Percentiles rank a stretch among this genome's conserved stretches.
Conservation (phyloP, 2,113 vertebrate genomes). For the Psammodynastes pulverulentus region DNA sequence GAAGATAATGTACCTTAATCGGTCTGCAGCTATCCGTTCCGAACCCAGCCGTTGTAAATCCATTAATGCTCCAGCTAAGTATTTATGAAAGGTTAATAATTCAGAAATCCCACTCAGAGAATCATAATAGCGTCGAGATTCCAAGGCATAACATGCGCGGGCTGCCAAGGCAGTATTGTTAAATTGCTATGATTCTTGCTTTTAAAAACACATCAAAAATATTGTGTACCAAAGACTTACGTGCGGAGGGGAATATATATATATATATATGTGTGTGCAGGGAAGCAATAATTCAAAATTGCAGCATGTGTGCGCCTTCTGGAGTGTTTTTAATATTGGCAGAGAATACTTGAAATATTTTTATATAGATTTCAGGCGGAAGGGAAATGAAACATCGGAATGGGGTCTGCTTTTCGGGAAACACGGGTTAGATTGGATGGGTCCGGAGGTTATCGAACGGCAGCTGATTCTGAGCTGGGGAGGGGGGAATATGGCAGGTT, state of each 20-base stretch:
- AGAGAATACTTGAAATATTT: slow-evolving; percentile 18
- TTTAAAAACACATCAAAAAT: not conserved
- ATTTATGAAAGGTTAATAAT: not conserved
- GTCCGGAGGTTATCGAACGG: not conserved
- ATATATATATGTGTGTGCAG: not conserved
- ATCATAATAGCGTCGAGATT: slow-evolving; percentile 10
- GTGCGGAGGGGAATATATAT: not conserved
- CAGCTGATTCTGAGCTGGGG: not conserved
- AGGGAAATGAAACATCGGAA: slow-evolving; percentile 25
- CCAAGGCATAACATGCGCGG: slow-evolving; percentile 14
- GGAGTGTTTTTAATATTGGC: not conserved
- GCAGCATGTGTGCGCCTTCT: not conserved
- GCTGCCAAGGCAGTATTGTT: not conserved
- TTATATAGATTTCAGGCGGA: slow-evolving; percentile 17
- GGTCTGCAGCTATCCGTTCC: not conserved
- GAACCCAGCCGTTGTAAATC: not conserved
- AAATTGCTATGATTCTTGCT: not conserved
- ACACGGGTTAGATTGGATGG: slow-evolving; percentile 16
- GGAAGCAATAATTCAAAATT: not conserved
- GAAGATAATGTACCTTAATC: accelerated
- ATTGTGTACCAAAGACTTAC: not conserved
- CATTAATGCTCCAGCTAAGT: not conserved
- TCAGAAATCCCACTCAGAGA: not conserved
- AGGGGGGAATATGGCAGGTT: no score
- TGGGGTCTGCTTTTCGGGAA: slow-evolving; percentile 1